Base-by-base conservation (phyloP, 2,113 vertebrate genomes). In the Pionites leucogaster region DNA sequence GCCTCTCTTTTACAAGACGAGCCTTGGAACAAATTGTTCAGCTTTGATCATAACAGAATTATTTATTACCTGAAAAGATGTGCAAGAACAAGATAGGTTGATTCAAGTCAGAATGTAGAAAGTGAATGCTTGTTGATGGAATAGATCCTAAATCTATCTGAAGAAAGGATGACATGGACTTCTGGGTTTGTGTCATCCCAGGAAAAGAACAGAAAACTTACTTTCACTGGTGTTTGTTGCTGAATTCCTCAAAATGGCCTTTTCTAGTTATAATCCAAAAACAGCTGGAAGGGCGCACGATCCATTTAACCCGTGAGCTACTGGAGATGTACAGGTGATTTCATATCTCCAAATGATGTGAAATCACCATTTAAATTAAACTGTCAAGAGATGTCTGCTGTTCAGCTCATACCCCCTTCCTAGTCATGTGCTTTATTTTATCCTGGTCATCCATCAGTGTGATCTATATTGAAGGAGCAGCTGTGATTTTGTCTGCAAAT, bases 51-150 rank as follows among this genome's bases (percentile, higher is more conserved):
- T 84, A 42, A 28, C 46, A 75, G 77, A 52, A 18, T 52, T 74
- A 71, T 95, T 92, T 88, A 88, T 94, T 93, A 84, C 86, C 72
- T 92, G 57, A 86, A 93, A 88, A 88, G 67, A 44, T 52, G 33
- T 90, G 84, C 77, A 93, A 89, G 94, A 92, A 52, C 77, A 88
- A 69, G 84, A 79, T 91, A 92, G 60, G 64, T 82, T 92, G 72
- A 88, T 93, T 78, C 88, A 47, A 67, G 37, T 88, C 86, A 94
- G 91, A 93, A 95, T 65, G 41, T 88, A 92, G 86, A 85, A 95
- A 93, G 72, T 62, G 23, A 92, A 81, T 85, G 14, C 77, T 95
- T 93, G 39, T 50, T 52, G 19, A 90, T 72, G 79, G 92, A 39
- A 28, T 93, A 96, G 90, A 93, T 95, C 47, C 37, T 76, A 77